phyloP scores from a whole-genome alignment of 2,797 vertebrate species.

The Gymnopithys bicolor region DNA sequence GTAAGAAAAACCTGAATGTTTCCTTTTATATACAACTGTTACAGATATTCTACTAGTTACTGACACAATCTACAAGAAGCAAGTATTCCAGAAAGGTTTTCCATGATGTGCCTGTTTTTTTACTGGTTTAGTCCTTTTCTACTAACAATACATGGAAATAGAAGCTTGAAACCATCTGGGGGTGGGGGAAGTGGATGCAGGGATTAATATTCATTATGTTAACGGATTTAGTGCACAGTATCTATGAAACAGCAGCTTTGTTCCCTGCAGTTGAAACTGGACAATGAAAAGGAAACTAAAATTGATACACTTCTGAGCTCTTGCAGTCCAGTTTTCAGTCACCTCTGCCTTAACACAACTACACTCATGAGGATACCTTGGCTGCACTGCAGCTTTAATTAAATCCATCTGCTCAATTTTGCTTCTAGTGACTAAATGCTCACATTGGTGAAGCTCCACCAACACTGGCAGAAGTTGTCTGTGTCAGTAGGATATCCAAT shows the following conservation, averaged over 20 bases:
- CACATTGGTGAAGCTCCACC: background rate
- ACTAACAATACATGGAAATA: background rate
- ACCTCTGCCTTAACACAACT: background rate
- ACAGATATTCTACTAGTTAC: background rate
- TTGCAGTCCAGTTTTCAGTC: background rate
- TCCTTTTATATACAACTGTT: background rate
- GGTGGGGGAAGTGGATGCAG: background rate
- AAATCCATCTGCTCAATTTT: background rate
- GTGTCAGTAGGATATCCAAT: accelerated
- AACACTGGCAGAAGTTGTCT: accelerated
- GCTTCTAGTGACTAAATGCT: background rate
- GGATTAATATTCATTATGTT: background rate
- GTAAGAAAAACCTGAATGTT: background rate
- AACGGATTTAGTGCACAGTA: background rate
- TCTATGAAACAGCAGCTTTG: background rate
- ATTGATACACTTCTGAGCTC: background rate
- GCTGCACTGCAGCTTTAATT: background rate
- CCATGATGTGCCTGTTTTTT: accelerated
- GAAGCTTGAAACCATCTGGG: background rate
- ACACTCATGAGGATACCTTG: background rate
- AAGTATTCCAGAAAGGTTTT: background rate
- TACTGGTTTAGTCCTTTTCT: background rate
- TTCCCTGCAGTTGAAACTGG: background rate
- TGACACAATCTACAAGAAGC: background rate
- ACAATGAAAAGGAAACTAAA: background rate